Percentiles rank a stretch among this genome's conserved stretches.
Evolutionary conservation across 2,797 vertebrate genomes (phyloP).

Genomic region (Neosalanx taihuensis): DNA sequence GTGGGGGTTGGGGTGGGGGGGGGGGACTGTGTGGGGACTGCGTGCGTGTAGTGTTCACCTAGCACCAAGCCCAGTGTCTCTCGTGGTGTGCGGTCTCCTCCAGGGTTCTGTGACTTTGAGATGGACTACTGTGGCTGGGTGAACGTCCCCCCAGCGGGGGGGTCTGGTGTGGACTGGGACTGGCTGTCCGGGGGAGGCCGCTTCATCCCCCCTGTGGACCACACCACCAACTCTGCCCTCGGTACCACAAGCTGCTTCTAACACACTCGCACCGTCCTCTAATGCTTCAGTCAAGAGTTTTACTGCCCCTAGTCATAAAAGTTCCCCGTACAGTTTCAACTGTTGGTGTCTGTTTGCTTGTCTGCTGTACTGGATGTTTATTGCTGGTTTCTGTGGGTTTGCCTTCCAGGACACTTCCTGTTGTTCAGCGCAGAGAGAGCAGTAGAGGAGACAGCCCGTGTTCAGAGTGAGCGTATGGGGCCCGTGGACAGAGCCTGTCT

Average conservation of each 20-base stretch:
- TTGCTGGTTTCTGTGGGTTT: not conserved
- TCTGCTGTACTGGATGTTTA: not conserved
- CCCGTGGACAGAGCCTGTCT: conserved; percentile 65
- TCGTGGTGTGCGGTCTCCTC: conserved; percentile 7
- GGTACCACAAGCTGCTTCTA: conserved; percentile 49
- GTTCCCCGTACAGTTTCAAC: not conserved
- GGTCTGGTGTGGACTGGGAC: conserved; percentile 62
- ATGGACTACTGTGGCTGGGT: conserved; percentile 74
- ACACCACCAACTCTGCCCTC: conserved; percentile 64
- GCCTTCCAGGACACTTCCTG: conserved; percentile 61
- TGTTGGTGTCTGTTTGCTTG: not conserved
- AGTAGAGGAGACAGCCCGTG: conserved; percentile 15
- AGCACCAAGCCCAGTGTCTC: no score
- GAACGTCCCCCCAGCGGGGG: conserved; percentile 48
- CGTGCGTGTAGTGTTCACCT: not conserved
- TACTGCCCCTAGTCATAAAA: not conserved
- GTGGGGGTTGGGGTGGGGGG: no score
- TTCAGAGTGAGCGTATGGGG: conserved; percentile 71
- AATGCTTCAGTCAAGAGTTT: no score
- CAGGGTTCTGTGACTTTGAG: conserved; percentile 81
- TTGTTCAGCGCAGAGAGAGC: not conserved
- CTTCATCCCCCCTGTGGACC: conserved; percentile 52
- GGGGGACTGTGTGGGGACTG: no score
- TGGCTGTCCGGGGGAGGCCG: conserved; percentile 60
- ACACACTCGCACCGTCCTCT: not conserved